A percentile compares a stretch with the other conserved stretches of the same genome.
phyloP scores from a whole-genome alignment of 2,113 vertebrate species.

The Corynorhinus townsendii region DNA sequence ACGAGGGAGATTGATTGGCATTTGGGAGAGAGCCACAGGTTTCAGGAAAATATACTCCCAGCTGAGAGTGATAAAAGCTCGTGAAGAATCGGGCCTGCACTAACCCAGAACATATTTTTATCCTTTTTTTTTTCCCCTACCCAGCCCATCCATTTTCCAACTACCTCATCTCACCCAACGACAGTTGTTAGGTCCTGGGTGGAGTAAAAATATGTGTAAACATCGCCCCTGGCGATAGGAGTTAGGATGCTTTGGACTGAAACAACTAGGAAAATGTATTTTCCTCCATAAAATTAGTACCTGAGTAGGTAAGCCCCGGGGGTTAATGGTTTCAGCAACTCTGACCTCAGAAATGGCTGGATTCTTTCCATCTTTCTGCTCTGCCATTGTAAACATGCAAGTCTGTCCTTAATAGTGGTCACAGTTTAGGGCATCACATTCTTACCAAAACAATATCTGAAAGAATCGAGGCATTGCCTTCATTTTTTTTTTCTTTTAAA shows the following conservation, averaged over 20 bases:
- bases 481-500: neutral
- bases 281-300: neutral
- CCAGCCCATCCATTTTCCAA: neutral
- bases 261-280: neutral
- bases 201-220: neutral
- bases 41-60: neutral
- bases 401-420: neutral
- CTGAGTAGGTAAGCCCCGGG: neutral
- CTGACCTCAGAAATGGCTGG: neutral
- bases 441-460: neutral
- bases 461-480: neutral
- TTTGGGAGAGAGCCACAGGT: neutral
- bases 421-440: neutral
- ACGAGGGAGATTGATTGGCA: neutral
- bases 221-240: neutral
- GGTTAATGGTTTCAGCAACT: neutral
- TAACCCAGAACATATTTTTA: neutral
- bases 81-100: neutral
- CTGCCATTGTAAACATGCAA: neutral
- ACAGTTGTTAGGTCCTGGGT: neutral
- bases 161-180: neutral
- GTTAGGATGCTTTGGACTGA: neutral
- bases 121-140: neutral
- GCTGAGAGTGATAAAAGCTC: neutral
- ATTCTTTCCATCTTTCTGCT: neutral